Percentiles rank a stretch among this genome's conserved stretches.
phyloP scores from a whole-genome alignment of 1,140 invertebrate genomes.

The Penaeus chinensis region DNA sequence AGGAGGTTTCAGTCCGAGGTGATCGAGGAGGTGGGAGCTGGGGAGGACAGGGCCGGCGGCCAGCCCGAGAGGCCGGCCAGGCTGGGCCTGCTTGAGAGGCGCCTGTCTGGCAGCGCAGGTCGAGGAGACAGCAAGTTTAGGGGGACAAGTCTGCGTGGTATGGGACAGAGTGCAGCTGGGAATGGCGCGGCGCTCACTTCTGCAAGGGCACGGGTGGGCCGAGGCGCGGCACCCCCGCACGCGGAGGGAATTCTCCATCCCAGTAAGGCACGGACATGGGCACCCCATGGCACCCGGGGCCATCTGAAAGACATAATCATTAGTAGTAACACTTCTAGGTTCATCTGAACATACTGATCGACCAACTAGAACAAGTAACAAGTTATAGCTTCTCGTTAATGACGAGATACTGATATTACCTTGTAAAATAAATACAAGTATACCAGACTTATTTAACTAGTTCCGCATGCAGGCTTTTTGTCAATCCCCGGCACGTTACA shows the following conservation, averaged over 20 bases:
- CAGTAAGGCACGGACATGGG: constrained; percentile 59
- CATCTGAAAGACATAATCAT: constrained; percentile 30
- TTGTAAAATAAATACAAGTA: no score
- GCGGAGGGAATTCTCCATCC: constrained; percentile 47
- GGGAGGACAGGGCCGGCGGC: constrained; percentile 40
- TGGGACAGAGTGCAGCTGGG: not conserved
- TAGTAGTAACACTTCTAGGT: not conserved
- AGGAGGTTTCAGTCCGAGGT: constrained; percentile 13
- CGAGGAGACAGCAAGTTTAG: no score
- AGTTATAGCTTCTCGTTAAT: not conserved
- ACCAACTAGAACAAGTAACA: not conserved
- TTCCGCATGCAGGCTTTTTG: no score
- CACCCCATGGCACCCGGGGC: constrained; percentile 49
- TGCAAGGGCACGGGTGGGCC: constrained; percentile 3
- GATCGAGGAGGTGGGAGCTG: constrained; percentile 52
- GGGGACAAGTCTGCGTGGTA: constrained; percentile 10
- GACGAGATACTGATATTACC: no score
- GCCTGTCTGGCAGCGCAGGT: no score
- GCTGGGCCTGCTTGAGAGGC: not conserved
- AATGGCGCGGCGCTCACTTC: not conserved
- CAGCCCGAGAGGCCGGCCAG: not conserved
- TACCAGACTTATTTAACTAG: no score
- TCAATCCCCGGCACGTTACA: no score
- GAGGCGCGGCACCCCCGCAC: constrained; percentile 34
- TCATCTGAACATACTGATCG: no score